These are phyloP conservation scores for Cuniculus paca DNA, from an alignment of 2,797 vertebrate genomes.

Conservation along the genomic window DNA sequence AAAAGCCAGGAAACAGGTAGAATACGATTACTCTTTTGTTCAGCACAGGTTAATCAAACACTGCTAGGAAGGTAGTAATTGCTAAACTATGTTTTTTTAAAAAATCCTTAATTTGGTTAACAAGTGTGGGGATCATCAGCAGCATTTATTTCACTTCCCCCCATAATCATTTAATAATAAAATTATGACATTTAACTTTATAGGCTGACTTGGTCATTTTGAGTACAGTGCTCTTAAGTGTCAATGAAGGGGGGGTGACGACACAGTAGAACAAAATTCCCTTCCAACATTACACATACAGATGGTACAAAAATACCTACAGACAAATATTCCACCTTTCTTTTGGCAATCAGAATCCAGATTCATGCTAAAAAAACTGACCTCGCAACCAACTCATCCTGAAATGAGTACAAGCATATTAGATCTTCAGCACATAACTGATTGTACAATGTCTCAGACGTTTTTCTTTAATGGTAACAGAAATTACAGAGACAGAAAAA, in stretches of 20 bases:
- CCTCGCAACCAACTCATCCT: constrained; percentile 33
- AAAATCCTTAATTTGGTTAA: constrained; percentile 27
- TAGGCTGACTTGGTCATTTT: constrained; percentile 35
- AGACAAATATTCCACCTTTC: constrained; percentile 50
- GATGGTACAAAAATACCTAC: constrained; percentile 4
- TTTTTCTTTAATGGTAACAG: constrained; percentile 15
- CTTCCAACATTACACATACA: constrained; percentile 23
- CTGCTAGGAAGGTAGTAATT: constrained; percentile 12
- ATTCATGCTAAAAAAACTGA: constrained; percentile 50
- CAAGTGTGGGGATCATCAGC: constrained; percentile 25
- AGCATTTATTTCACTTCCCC: constrained; percentile 43
- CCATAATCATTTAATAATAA: constrained; percentile 27
- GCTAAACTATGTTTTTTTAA: not conserved
- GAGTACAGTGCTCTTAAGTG: constrained; percentile 20
- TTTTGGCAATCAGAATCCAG: constrained; percentile 66
- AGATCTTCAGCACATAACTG: constrained; percentile 44
- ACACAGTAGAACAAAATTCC: not conserved
- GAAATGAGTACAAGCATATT: constrained; percentile 45
- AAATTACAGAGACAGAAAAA: constrained; percentile 67
- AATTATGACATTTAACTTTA: constrained; percentile 28
- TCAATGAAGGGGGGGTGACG: not conserved
- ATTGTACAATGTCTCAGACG: constrained; percentile 60
- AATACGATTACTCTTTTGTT: not conserved
- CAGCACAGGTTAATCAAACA: not conserved
- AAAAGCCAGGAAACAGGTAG: not conserved